A percentile compares a stretch with the other conserved stretches of the same genome.
Evolutionary conservation across 2,113 vertebrate genomes (phyloP).

Genomic region (Colinus virginianus): DNA sequence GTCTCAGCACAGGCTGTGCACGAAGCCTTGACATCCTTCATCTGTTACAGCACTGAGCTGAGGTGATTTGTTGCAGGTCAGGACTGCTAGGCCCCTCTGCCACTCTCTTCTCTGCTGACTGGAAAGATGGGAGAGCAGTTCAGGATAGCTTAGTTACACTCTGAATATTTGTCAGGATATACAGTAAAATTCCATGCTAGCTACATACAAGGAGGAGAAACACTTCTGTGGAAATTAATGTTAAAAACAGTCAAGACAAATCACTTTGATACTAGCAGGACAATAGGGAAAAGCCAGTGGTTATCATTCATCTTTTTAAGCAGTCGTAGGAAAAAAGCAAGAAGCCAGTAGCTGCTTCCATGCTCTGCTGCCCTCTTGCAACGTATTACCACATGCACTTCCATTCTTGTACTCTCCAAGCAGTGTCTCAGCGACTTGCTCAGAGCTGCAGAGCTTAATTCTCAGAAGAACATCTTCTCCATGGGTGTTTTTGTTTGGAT

Average conservation of each 20-base stretch:
- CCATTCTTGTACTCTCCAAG: not conserved
- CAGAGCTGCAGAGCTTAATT: not conserved
- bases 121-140: not conserved
- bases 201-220: not conserved
- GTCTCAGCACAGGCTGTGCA: not conserved
- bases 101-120: not conserved
- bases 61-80: not conserved
- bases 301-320: not conserved
- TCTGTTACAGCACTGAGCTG: not conserved
- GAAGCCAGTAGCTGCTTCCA: not conserved
- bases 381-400: not conserved
- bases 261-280: not conserved
- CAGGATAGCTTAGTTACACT: not conserved
- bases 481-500: not conserved
- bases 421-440: not conserved
- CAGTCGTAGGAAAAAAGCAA: not conserved
- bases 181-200: fast-evolving
- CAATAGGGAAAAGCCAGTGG: not conserved
- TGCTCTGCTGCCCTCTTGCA: not conserved
- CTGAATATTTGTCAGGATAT: not conserved
- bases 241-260: not conserved
- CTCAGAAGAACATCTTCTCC: not conserved
- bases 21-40: not conserved
- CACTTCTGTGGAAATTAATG: not conserved
- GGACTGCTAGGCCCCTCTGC: fast-evolving